Evolutionary conservation across 1,140 invertebrate species (phyloP).

Genomic region (Musca domestica): DNA sequence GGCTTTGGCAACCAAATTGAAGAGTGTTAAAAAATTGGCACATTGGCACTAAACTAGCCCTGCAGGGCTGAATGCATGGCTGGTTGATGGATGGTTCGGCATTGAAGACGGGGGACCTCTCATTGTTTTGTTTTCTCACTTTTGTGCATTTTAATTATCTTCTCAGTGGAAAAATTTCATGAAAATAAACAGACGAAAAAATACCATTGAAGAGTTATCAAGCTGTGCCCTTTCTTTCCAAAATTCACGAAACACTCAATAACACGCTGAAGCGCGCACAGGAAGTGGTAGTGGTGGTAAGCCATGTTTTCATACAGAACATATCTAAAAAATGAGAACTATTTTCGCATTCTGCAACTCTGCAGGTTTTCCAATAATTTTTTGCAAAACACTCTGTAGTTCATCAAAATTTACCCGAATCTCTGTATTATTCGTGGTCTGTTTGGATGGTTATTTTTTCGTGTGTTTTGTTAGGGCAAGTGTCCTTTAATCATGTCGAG

Average conservation of each 20-base stretch:
- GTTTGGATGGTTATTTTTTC: neutral
- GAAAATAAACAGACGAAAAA: neutral
- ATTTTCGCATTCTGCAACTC: too few relatives aligned
- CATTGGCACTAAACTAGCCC: neutral
- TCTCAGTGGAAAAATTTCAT: neutral
- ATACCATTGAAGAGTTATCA: slow-evolving; percentile 9
- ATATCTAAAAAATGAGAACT: too few relatives aligned
- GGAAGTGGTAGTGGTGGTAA: slow-evolving; percentile 4
- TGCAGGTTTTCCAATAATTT: too few relatives aligned
- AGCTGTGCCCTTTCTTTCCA: slow-evolving; percentile 3
- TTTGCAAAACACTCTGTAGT: neutral
- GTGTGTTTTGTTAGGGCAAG: neutral
- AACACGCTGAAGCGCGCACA: neutral
- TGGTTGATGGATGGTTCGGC: neutral
- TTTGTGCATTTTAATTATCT: slow-evolving; percentile 11
- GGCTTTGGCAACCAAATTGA: slow-evolving; percentile 8
- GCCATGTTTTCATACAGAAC: neutral
- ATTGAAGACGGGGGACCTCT: neutral
- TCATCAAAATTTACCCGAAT: neutral
- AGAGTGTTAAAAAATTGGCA: slow-evolving; percentile 11
- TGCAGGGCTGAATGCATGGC: neutral
- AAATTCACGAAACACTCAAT: neutral
- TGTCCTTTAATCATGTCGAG: neutral
- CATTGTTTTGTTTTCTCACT: neutral
- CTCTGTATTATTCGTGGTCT: neutral